Evolutionary conservation across 2,113 vertebrate species (phyloP).

Genomic region (Poicephalus meyeri): DNA sequence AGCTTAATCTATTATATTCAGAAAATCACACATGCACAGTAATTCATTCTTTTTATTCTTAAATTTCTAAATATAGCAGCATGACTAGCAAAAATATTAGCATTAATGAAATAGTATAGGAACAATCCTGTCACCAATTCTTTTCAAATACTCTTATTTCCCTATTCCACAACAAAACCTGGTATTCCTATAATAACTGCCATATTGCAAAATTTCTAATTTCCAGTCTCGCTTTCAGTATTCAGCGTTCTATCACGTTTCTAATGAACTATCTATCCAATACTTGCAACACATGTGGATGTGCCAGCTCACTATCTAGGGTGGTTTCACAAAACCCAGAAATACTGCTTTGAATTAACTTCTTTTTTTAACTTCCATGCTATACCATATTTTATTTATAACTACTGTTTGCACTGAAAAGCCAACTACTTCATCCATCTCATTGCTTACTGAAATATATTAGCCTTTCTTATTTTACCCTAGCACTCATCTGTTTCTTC

Average conservation of each 20-base stretch:
- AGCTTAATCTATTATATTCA: background rate
- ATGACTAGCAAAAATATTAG: background rate
- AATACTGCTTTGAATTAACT: background rate
- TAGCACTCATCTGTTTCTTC: background rate
- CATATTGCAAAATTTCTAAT: background rate
- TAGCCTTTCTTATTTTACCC: conserved; percentile 12
- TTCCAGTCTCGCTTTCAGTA: background rate
- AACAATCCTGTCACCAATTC: background rate
- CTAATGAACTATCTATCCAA: background rate
- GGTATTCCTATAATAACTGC: background rate
- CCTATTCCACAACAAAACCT: background rate
- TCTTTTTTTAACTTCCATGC: background rate
- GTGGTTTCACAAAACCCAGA: background rate
- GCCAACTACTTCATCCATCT: background rate
- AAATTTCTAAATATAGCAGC: background rate
- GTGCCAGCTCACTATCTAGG: background rate
- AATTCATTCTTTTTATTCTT: background rate
- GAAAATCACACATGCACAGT: background rate
- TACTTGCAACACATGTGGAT: background rate
- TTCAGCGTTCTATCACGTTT: background rate
- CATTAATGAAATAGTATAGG: background rate
- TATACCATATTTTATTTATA: conserved; percentile 24
- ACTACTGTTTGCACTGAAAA: background rate
- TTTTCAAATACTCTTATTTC: background rate
- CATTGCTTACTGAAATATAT: conserved; percentile 3